Conservation (phyloP, 2,888 invertebrate species). For the Troglohyphantes excavatus region DNA sequence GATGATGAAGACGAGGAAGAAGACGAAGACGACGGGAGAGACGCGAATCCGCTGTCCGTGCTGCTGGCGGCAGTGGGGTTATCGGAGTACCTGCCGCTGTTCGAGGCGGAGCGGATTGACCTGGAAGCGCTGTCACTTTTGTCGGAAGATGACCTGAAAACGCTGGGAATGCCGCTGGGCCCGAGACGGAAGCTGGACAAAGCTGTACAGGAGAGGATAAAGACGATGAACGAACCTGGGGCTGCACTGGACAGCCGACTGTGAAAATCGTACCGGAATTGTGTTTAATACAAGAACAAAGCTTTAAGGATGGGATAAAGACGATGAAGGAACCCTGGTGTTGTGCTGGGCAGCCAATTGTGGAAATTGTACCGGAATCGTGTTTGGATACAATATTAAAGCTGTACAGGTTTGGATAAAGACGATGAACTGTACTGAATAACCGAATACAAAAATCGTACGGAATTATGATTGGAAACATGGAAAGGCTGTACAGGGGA, state of each 20-base stretch:
- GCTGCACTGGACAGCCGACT: constrained; percentile 85
- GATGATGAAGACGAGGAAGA: constrained; percentile 85
- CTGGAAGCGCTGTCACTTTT: constrained; percentile 93
- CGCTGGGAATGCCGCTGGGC: constrained; percentile 92
- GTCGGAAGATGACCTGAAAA: constrained; percentile 92
- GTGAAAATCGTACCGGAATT: constrained; percentile 81
- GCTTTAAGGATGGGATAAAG: too few species aligned
- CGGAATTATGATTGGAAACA: too few species aligned
- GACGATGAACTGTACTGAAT: too few species aligned
- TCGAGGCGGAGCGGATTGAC: constrained; percentile 93
- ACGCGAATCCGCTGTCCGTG: constrained; percentile 87
- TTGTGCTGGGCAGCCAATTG: too few species aligned
- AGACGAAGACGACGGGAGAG: constrained; percentile 82
- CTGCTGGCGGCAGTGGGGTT: constrained; percentile 94
- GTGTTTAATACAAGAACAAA: too few species aligned
- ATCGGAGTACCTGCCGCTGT: constrained; percentile 88
- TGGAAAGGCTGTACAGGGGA: constrained; percentile 91
- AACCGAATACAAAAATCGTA: too few species aligned
- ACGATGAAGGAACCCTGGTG: too few species aligned
- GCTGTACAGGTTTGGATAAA: too few species aligned
- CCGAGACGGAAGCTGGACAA: constrained; percentile 93
- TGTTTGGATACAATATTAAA: too few species aligned
- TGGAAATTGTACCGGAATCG: too few species aligned
- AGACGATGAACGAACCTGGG: constrained; percentile 87
- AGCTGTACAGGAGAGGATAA: constrained; percentile 91